A percentile compares a stretch with the other conserved stretches of the same genome.
Evolutionary conservation across 2,888 invertebrate species (phyloP).

Genomic region (Eustalomyia histrio): DNA sequence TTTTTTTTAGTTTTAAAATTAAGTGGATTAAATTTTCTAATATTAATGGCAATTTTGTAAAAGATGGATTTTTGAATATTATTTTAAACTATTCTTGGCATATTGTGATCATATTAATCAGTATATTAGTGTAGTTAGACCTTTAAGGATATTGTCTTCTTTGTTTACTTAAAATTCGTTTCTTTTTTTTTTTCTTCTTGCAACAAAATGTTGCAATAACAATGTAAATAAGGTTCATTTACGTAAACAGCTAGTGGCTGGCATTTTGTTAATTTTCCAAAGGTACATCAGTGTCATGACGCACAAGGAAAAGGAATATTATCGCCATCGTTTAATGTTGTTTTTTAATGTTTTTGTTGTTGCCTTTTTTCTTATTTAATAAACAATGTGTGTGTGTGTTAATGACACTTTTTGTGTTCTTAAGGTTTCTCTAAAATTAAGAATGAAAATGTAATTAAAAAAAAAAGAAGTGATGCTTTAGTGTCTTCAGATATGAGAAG

Average conservation of each 20-base stretch:
- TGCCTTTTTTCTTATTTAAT: slow-evolving; percentile 22
- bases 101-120: too few relatives aligned
- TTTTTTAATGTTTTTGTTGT: not conserved
- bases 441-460: slow-evolving; percentile 62
- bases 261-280: slow-evolving; percentile 31
- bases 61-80: too few relatives aligned
- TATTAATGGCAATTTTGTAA: too few relatives aligned
- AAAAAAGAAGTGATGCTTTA: slow-evolving; percentile 11
- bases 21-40: too few relatives aligned
- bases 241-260: slow-evolving; percentile 33
- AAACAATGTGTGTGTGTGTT: slow-evolving; percentile 60
- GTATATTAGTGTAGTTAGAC: too few relatives aligned
- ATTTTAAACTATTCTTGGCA: too few relatives aligned
- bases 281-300: slow-evolving; percentile 25
- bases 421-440: slow-evolving; percentile 57
- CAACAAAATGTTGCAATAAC: slow-evolving; percentile 32
- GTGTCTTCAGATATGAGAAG: not conserved
- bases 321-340: slow-evolving; percentile 43
- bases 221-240: slow-evolving; percentile 30
- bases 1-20: too few relatives aligned
- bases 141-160: slow-evolving; percentile 35
- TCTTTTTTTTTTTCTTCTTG: slow-evolving; percentile 11
- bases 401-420: slow-evolving; percentile 61
- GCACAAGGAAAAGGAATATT: not conserved
- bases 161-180: not conserved